Percentiles rank a stretch among this genome's conserved stretches.
Conservation (phyloP, 1,140 invertebrate species). For the Aphelenchoides avenae region DNA sequence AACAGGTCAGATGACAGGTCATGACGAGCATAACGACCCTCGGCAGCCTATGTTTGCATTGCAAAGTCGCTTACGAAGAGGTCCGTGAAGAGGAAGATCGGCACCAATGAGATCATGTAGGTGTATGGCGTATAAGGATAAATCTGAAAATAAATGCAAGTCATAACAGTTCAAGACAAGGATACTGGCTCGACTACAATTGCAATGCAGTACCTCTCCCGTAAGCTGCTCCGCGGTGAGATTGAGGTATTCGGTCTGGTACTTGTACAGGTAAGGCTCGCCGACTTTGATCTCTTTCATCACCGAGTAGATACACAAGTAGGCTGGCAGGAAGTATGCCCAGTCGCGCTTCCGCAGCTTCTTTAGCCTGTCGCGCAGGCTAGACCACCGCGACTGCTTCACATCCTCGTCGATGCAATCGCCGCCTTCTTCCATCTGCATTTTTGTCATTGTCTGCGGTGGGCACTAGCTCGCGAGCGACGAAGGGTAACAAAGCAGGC, state of each 20-base stretch:
- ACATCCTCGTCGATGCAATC: no score
- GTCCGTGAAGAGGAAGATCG: constrained; percentile 47
- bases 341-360: no score
- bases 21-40: background rate
- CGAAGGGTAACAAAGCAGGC: no score
- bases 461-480: no score
- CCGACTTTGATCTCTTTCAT: constrained; percentile 49
- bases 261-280: constrained; percentile 44
- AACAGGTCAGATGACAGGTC: constrained; percentile 10
- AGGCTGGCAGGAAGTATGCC: no score
- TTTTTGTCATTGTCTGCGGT: no score
- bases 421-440: no score
- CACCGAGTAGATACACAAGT: no score
- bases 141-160: constrained; percentile 25
- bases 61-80: constrained; percentile 9
- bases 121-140: constrained; percentile 43
- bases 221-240: constrained; percentile 41
- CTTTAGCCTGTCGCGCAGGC: no score
- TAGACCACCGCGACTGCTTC: no score
- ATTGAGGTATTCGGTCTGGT: constrained; percentile 47
- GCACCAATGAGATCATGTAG: constrained; percentile 39
- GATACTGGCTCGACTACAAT: background rate
- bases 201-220: no score
- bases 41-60: background rate
- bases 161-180: constrained; percentile 15